Percentiles rank a stretch among this genome's conserved stretches.
These are phyloP conservation scores for Ichneumoninae sp. DNA, from an alignment of 2,888 invertebrate genomes.

Conservation along the genomic window DNA sequence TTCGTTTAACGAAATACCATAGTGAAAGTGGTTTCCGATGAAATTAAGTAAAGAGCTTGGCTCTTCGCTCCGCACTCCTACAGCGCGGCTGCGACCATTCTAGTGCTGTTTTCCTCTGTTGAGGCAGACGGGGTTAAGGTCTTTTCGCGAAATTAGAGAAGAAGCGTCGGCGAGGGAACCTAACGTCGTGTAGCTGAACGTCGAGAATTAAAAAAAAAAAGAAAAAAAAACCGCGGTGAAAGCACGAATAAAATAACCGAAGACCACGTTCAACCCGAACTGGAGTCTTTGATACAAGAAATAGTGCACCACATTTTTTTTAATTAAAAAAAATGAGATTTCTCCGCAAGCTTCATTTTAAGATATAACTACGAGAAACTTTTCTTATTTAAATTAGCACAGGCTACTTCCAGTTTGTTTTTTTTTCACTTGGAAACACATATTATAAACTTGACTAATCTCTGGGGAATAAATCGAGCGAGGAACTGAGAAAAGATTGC, in stretches of 20 bases:
- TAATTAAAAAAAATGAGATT: background rate
- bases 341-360: background rate
- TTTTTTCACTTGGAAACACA: conserved; percentile 33
- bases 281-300: background rate
- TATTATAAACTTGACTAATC: conserved; percentile 60
- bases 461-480: conserved; percentile 52
- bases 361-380: conserved; percentile 47
- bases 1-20: conserved; percentile 47
- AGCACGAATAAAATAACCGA: conserved; percentile 1
- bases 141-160: conserved; percentile 42
- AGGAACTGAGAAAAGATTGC: conserved; percentile 46
- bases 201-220: conserved; percentile 2
- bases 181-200: background rate
- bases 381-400: conserved; percentile 60
- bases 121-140: conserved; percentile 6
- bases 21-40: conserved; percentile 55
- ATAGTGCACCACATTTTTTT: background rate
- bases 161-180: background rate
- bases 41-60: conserved; percentile 63
- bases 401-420: conserved; percentile 14
- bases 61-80: background rate
- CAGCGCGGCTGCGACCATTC: conserved; percentile 17
- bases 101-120: conserved; percentile 22
- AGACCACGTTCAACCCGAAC: background rate
- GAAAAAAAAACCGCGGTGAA: conserved; percentile 13